Percentiles rank a stretch among this genome's conserved stretches.
phyloP scores from a whole-genome alignment of 2,797 vertebrate genomes.

The Alca torda region DNA sequence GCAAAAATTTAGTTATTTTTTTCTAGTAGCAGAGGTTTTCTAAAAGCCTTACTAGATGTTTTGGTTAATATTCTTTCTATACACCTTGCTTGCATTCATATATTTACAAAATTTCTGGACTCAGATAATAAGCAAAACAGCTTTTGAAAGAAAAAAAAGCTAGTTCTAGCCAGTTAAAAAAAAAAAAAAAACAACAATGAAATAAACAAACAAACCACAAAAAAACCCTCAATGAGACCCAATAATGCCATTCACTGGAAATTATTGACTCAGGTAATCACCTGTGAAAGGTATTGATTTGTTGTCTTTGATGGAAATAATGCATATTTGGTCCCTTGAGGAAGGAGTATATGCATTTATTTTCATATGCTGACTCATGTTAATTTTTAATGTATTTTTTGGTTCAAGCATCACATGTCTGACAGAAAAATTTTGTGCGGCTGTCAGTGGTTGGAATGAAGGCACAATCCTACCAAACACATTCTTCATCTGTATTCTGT shows the following conservation, averaged over 20 bases:
- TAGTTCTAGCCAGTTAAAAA: neutral
- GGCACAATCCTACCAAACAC: neutral
- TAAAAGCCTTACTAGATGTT: neutral
- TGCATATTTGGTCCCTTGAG: neutral
- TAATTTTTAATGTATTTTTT: neutral
- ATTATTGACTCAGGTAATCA: neutral
- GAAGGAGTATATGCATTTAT: neutral
- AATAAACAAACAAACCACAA: neutral
- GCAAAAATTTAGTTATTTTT: neutral
- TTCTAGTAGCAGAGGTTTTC: neutral
- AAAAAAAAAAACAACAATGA: neutral
- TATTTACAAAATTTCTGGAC: neutral
- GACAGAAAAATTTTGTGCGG: neutral
- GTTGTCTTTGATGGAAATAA: neutral
- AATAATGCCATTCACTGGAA: neutral
- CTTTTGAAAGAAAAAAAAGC: neutral
- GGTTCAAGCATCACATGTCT: neutral
- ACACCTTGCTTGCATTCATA: neutral
- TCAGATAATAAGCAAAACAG: neutral
- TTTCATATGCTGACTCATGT: neutral
- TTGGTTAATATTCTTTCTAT: neutral
- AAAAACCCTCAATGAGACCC: neutral
- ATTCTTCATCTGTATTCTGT: conserved; percentile 43
- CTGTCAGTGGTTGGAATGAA: neutral
- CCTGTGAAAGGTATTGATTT: neutral